Evolutionary conservation across 2,888 invertebrate genomes (phyloP).

Genomic region (Globia sparganii): DNA sequence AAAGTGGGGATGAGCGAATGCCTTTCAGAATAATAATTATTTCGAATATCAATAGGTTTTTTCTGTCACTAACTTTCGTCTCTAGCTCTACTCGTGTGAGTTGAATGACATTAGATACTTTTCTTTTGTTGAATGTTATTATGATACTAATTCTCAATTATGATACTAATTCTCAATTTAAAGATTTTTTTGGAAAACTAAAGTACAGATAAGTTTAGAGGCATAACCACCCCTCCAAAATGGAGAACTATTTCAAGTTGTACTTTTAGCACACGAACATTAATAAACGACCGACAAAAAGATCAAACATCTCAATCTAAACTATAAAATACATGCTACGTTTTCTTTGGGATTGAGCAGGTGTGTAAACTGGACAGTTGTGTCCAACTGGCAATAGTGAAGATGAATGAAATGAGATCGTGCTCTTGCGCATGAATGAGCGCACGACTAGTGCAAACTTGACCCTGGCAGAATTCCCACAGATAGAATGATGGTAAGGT

Average conservation of each 20-base stretch:
- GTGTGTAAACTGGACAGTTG: background rate
- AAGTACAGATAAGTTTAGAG: background rate
- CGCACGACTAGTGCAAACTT: constrained; percentile 37
- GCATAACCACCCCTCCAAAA: background rate
- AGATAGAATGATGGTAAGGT: constrained; percentile 5
- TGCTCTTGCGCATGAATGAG: constrained; percentile 45
- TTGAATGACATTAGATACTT: constrained; percentile 52
- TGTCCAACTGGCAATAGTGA: constrained; percentile 7
- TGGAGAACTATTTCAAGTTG: background rate
- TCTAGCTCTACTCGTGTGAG: constrained; percentile 25
- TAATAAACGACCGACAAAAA: background rate
- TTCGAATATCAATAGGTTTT: constrained; percentile 57
- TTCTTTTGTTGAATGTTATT: constrained; percentile 12
- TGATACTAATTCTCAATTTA: background rate
- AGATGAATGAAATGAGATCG: constrained; percentile 46
- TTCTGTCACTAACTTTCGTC: constrained; percentile 51
- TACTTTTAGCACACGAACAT: background rate
- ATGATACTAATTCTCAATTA: background rate
- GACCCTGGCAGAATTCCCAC: constrained; percentile 16
- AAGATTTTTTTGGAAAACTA: background rate
- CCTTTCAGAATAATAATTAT: constrained; percentile 55
- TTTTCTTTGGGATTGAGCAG: background rate
- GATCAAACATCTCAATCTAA: background rate
- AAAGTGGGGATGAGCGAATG: constrained; percentile 41
- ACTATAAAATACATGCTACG: background rate